Evolutionary conservation across 2,113 vertebrate genomes (phyloP).

Genomic region (Rhabdomys dilectus): DNA sequence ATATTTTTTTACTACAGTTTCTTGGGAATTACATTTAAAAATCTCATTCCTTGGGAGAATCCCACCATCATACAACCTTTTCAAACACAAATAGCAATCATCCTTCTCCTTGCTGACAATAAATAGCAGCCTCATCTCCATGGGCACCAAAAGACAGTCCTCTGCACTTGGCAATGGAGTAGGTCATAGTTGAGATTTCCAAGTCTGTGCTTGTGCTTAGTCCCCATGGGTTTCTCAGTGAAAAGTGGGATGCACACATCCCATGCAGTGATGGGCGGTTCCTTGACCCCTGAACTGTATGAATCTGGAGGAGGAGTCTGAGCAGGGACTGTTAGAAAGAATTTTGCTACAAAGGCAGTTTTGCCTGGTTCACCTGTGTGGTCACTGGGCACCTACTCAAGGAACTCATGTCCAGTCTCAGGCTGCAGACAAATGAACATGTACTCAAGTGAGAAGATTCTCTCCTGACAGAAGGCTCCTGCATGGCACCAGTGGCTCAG

Average conservation of each 20-base stretch:
- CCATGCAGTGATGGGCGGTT: not conserved
- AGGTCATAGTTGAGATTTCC: not conserved
- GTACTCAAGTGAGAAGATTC: not conserved
- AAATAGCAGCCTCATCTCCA: not conserved
- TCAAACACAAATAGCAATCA: too few relatives aligned
- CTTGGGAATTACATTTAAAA: not conserved
- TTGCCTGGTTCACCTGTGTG: not conserved
- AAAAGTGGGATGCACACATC: too few relatives aligned
- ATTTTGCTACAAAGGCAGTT: not conserved
- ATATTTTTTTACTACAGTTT: too few relatives aligned
- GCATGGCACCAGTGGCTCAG: not conserved
- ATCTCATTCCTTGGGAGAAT: not conserved
- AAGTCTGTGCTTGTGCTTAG: not conserved
- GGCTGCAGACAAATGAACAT: not conserved
- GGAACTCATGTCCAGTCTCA: not conserved
- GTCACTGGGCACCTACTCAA: not conserved
- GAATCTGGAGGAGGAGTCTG: not conserved
- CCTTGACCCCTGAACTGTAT: not conserved
- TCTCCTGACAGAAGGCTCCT: not conserved
- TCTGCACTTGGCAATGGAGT: not conserved
- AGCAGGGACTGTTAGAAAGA: not conserved
- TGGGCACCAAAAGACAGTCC: too few relatives aligned
- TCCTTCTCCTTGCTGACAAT: not conserved
- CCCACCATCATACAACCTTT: not conserved
- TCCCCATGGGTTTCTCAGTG: not conserved